Evolutionary conservation across 2,797 vertebrate genomes (phyloP).

Genomic region (Helostoma temminkii): DNA sequence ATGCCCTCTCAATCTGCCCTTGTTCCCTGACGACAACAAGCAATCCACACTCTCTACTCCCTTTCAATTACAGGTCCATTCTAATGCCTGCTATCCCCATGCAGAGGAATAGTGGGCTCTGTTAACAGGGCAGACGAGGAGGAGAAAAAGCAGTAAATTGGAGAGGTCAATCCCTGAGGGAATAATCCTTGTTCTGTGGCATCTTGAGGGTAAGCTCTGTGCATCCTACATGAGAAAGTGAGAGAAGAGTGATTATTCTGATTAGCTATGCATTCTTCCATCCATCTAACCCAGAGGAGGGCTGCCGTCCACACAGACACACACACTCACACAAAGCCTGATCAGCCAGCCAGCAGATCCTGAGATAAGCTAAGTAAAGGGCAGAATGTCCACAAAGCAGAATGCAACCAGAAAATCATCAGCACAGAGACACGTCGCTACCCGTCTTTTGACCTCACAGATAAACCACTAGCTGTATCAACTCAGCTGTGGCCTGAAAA

Average conservation of each 20-base stretch:
- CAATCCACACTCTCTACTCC: constrained; percentile 57
- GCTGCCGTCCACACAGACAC: constrained; percentile 31
- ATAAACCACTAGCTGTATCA: constrained; percentile 59
- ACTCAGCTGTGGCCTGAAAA: constrained; percentile 47
- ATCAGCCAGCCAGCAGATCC: constrained; percentile 58
- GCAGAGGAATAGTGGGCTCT: no score
- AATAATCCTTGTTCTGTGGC: constrained; percentile 68
- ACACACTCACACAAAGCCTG: constrained; percentile 34
- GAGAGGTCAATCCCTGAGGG: constrained; percentile 62
- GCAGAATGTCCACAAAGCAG: constrained; percentile 60
- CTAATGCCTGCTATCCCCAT: constrained; percentile 48
- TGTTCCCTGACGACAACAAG: constrained; percentile 68
- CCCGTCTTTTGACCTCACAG: constrained; percentile 64
- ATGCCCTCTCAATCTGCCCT: constrained; percentile 48
- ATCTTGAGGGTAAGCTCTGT: constrained; percentile 64
- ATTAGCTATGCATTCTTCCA: constrained; percentile 60
- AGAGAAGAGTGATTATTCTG: constrained; percentile 67
- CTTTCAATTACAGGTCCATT: constrained; percentile 77
- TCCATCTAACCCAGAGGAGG: constrained; percentile 40
- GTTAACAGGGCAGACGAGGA: constrained; percentile 52
- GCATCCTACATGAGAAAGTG: constrained; percentile 54
- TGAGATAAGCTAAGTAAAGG: constrained; percentile 65
- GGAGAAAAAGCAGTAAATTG: constrained; percentile 69
- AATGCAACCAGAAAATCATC: constrained; percentile 62
- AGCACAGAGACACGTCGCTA: constrained; percentile 40